phyloP scores from a whole-genome alignment of 2,113 vertebrate species.

The Crocuta crocuta region DNA sequence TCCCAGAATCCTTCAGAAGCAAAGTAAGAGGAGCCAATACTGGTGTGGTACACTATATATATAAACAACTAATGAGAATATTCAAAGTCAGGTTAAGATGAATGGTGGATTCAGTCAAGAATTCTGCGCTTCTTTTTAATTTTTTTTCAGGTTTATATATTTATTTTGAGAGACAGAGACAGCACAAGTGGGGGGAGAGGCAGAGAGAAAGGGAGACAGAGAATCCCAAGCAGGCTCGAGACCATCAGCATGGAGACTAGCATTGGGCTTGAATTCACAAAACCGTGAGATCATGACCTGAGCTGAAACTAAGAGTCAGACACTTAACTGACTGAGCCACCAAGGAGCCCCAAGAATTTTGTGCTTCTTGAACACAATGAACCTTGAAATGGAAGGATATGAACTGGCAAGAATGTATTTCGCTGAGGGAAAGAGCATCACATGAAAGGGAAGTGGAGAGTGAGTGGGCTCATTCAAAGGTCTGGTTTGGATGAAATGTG shows the following conservation, averaged over 20 bases:
- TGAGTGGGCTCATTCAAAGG: neutral
- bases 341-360: neutral
- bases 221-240: too few relatives aligned
- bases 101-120: neutral
- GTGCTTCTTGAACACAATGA: neutral
- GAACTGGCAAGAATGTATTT: neutral
- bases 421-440: neutral
- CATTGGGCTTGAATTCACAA: too few relatives aligned
- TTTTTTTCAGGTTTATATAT: too few relatives aligned
- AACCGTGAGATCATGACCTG: too few relatives aligned
- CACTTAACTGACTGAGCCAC: too few relatives aligned
- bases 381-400: slow-evolving; percentile 25
- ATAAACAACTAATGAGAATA: neutral
- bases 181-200: too few relatives aligned
- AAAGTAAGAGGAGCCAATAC: neutral
- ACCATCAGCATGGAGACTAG: too few relatives aligned
- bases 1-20: slow-evolving; percentile 1
- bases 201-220: too few relatives aligned
- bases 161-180: too few relatives aligned
- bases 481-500: neutral
- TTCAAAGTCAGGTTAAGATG: neutral
- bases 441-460: neutral
- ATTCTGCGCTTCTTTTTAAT: neutral
- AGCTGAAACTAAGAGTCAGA: too few relatives aligned
- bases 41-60: neutral